Percentiles rank a stretch among this genome's conserved stretches.
Conservation (phyloP, 2,888 invertebrate genomes). For the Rhodophaea formosa region DNA sequence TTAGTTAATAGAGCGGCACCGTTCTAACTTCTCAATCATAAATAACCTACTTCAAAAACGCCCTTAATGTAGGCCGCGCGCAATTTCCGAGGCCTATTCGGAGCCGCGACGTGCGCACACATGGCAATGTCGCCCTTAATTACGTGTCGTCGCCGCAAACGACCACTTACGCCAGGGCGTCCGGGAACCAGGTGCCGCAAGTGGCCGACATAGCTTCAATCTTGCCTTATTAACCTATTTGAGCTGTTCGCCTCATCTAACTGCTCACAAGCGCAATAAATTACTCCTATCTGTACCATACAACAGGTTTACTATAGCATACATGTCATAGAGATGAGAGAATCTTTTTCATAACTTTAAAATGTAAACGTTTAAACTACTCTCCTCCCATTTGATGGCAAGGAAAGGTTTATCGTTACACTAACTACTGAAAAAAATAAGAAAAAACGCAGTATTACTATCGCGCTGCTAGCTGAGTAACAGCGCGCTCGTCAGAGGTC, state of each 20-base stretch:
- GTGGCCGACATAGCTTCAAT: background rate
- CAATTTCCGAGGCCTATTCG: no score
- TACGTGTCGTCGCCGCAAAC: constrained; percentile 11
- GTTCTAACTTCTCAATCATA: constrained; percentile 6
- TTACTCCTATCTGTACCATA: background rate
- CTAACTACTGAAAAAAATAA: background rate
- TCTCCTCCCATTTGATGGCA: no score
- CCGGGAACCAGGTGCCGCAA: constrained; percentile 1
- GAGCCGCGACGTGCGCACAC: background rate
- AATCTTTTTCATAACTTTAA: no score
- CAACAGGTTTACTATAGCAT: background rate
- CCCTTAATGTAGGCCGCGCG: background rate
- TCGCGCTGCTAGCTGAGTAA: background rate
- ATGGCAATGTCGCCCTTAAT: constrained; percentile 1
- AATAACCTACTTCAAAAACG: constrained; percentile 4
- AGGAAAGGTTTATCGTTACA: no score
- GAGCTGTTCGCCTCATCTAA: background rate
- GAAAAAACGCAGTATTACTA: background rate
- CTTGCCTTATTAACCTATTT: constrained; percentile 1
- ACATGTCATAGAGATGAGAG: no score
- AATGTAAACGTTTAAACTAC: no score
- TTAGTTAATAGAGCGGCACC: background rate
- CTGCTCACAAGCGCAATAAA: background rate
- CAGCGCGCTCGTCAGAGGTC: background rate
- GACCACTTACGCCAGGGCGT: constrained; percentile 11